Evolutionary conservation across 2,797 vertebrate species (phyloP).

Genomic region (Betta splendens): DNA sequence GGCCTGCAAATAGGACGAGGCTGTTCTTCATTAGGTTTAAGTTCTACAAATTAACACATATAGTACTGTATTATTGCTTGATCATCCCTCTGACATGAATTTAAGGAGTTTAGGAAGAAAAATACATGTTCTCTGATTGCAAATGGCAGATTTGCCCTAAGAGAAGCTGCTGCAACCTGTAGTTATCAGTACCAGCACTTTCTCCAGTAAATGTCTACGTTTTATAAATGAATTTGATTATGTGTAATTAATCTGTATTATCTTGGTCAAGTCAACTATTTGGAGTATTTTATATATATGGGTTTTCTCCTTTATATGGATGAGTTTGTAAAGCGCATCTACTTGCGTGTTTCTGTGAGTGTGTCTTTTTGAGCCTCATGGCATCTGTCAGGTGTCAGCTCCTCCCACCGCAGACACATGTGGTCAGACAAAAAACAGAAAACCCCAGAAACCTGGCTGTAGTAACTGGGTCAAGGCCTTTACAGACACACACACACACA

Average conservation of each 20-base stretch:
- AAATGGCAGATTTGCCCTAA: too few species aligned
- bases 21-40: constrained; percentile 5
- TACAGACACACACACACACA: constrained; percentile 16
- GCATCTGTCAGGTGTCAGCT: constrained; percentile 51
- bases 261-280: not conserved
- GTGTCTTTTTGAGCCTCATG: constrained; percentile 51
- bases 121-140: too few species aligned
- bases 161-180: too few species aligned
- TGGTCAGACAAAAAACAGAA: constrained; percentile 27
- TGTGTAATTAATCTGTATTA: not conserved
- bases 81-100: constrained; percentile 3
- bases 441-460: constrained; percentile 40
- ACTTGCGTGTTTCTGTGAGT: constrained; percentile 17
- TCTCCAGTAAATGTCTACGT: too few species aligned
- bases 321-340: not conserved
- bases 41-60: not conserved
- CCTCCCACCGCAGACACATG: constrained; percentile 50
- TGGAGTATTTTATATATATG: not conserved
- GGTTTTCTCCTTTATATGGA: not conserved
- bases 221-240: not conserved
- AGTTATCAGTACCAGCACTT: too few species aligned
- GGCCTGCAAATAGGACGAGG: constrained; percentile 3
- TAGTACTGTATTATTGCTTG: not conserved
- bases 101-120: too few species aligned
- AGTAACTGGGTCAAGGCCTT: constrained; percentile 65